Evolutionary conservation across 2,888 invertebrate genomes (phyloP).

Genomic region (Xylocampa areola): DNA sequence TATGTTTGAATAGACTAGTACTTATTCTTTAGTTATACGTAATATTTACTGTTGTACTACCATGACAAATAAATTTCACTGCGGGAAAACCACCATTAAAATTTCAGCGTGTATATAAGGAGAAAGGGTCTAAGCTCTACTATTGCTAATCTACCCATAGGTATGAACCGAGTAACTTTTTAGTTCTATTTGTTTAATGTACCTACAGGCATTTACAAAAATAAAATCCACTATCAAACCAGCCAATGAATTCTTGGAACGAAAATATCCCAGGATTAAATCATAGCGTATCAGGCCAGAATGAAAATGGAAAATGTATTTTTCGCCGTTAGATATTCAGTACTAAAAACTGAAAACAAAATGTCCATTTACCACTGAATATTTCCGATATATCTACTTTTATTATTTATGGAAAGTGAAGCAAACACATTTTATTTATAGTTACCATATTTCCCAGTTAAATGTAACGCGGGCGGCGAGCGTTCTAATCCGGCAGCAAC

Average conservation of each 20-base stretch:
- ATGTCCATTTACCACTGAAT: conserved; percentile 14
- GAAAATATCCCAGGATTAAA: background rate
- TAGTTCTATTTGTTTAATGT: no score
- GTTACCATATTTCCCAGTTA: conserved; percentile 16
- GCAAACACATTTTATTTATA: conserved; percentile 17
- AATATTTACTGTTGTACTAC: no score
- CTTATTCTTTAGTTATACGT: no score
- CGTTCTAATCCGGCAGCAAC: conserved; percentile 1
- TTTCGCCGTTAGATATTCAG: background rate
- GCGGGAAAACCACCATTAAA: no score
- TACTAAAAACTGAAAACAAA: conserved; percentile 4
- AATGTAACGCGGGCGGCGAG: conserved; percentile 1
- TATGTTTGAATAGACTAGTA: no score
- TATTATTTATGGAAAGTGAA: conserved; percentile 24
- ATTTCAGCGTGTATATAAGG: no score
- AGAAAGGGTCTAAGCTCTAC: no score
- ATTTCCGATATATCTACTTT: conserved; percentile 19
- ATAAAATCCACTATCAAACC: no score
- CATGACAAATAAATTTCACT: no score
- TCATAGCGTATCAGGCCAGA: background rate
- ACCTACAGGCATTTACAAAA: no score
- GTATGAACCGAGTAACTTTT: no score
- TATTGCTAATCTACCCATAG: no score
- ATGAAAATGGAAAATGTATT: conserved; percentile 4
- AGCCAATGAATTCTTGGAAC: background rate